A percentile compares a stretch with the other conserved stretches of the same genome.
Conservation (phyloP, 35 echinoderm and acorn worm genomes). For the Anneissia japonica region DNA sequence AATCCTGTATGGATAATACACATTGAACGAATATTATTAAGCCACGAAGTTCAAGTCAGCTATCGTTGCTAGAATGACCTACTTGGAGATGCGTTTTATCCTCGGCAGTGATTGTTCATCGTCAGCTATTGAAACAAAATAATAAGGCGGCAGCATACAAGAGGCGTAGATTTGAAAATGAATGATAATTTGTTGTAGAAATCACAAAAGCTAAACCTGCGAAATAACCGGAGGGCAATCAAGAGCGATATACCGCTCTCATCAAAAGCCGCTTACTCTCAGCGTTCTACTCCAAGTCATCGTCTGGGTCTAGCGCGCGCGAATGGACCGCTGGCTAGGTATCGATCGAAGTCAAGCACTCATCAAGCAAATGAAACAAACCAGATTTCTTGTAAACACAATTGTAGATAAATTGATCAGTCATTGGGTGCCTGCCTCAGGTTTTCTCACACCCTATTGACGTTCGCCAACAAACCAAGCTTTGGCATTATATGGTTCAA, state of each 20-base stretch:
- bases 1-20: not conserved
- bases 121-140: not conserved
- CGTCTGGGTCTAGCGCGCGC: not conserved
- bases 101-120: not conserved
- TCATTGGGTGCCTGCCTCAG: not conserved
- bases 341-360: not conserved
- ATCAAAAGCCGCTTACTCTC: not conserved
- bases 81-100: not conserved
- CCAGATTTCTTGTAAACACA: not conserved
- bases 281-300: not conserved
- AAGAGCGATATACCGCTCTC: not conserved
- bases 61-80: not conserved
- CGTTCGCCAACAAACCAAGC: not conserved
- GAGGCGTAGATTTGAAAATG: not conserved
- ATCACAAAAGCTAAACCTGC: not conserved
- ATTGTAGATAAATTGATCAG: not conserved
- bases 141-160: not conserved
- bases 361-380: not conserved
- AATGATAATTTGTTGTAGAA: not conserved
- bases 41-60: not conserved
- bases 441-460: not conserved
- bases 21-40: not conserved
- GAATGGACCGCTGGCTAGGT: not conserved
- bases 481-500: not conserved
- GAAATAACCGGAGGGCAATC: not conserved